These are phyloP conservation scores for Bujurquina vittata DNA, from an alignment of 2,113 vertebrate species.

Conservation along the genomic window DNA sequence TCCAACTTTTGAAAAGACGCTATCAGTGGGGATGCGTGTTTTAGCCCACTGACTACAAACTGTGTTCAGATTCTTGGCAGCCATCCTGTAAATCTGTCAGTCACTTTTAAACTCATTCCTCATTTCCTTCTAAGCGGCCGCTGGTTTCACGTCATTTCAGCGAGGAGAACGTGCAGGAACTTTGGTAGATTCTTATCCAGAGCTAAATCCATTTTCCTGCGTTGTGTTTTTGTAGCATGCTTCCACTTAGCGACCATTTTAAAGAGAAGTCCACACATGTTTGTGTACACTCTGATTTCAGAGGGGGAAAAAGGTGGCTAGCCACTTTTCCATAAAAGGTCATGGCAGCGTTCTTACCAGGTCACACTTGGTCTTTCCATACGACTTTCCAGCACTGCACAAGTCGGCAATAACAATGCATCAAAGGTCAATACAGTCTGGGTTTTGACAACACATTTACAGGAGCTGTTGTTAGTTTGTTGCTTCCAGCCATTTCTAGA, in stretches of 20 bases:
- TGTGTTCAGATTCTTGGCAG: background rate
- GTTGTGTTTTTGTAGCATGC: background rate
- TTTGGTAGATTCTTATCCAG: background rate
- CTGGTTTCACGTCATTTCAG: constrained; percentile 35
- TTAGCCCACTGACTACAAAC: constrained; percentile 49
- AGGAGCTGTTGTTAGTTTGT: constrained; percentile 1
- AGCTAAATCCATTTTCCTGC: background rate
- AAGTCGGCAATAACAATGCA: background rate
- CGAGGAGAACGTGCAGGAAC: constrained; percentile 8
- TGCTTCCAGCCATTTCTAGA: background rate
- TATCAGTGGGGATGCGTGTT: background rate
- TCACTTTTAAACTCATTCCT: background rate
- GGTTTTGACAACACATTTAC: too few relatives aligned
- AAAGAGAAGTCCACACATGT: background rate
- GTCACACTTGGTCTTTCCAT: background rate
- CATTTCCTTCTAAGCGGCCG: constrained; percentile 7
- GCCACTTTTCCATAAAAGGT: background rate
- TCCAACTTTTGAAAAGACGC: background rate
- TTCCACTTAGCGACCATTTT: background rate
- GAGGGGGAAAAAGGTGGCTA: background rate
- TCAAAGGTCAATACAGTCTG: background rate
- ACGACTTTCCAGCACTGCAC: background rate
- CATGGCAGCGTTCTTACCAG: background rate
- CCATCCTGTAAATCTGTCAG: background rate
- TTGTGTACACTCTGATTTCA: background rate